A percentile compares a stretch with the other conserved stretches of the same genome.
phyloP scores from a whole-genome alignment of 2,113 vertebrate species.

The Hemichromis elongatus region DNA sequence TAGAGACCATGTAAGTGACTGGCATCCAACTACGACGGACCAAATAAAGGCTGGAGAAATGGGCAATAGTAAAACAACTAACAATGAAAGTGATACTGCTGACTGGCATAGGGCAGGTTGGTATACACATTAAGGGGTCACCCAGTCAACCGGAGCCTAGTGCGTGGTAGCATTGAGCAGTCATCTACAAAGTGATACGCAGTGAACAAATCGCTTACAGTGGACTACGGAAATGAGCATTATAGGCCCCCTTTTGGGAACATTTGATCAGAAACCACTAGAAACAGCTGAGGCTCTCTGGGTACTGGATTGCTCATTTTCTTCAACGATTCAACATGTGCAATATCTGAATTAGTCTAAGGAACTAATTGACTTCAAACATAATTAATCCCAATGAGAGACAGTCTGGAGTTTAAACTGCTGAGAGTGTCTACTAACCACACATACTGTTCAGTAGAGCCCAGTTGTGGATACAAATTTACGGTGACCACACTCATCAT shows the following conservation, averaged over 20 bases:
- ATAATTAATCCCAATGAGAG: constrained; percentile 49
- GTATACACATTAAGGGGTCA: background rate
- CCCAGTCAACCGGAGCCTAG: background rate
- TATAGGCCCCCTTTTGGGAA: background rate
- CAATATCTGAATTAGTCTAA: background rate
- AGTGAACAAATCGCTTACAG: background rate
- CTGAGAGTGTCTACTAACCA: background rate
- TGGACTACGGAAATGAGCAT: background rate
- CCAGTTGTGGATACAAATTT: background rate
- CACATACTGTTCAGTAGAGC: background rate
- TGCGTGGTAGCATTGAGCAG: background rate
- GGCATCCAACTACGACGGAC: background rate
- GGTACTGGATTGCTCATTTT: background rate
- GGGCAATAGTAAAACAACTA: background rate
- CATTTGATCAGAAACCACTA: background rate
- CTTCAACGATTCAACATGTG: background rate
- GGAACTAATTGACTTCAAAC: constrained; percentile 33
- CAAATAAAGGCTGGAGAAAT: background rate
- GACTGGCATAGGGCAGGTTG: background rate
- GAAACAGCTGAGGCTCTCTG: background rate
- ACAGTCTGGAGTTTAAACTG: background rate
- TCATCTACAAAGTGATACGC: background rate
- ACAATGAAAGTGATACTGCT: background rate
- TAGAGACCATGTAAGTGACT: background rate
- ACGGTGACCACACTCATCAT: background rate